Conservation (phyloP, 2,113 vertebrate genomes). For the Eira barbara region DNA sequence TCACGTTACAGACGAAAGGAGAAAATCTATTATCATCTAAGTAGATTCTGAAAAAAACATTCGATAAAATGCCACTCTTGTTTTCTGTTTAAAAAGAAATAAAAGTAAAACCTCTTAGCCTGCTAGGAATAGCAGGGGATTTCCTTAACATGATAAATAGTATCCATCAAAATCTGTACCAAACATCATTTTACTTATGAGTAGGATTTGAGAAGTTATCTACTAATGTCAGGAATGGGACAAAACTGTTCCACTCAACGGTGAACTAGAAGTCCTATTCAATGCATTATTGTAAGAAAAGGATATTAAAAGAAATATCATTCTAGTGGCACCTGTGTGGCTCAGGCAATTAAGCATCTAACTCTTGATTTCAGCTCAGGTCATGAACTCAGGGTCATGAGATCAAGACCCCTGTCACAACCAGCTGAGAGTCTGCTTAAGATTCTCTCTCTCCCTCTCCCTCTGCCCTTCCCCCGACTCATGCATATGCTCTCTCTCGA, state of each 20-base stretch:
- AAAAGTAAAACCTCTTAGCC: not conserved
- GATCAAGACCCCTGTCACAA: not conserved
- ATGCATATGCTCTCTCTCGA: not conserved
- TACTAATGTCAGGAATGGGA: not conserved
- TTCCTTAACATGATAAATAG: not conserved
- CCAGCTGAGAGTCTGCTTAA: not conserved
- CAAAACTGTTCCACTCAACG: not conserved
- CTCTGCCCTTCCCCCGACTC: not conserved
- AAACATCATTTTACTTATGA: not conserved
- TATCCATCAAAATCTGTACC: not conserved
- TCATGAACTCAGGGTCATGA: not conserved
- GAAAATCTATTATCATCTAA: constrained; percentile 24
- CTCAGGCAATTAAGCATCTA: not conserved
- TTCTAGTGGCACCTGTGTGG: not conserved
- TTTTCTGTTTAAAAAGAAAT: constrained; percentile 6
- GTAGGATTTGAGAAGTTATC: not conserved
- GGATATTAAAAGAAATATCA: not conserved
- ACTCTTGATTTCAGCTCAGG: not conserved
- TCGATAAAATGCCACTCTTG: constrained; percentile 14
- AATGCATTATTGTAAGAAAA: not conserved
- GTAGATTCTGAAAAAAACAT: not conserved
- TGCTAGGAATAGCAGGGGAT: not conserved
- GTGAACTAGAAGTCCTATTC: not conserved
- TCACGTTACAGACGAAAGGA: not conserved
- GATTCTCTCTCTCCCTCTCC: not conserved